phyloP scores from a whole-genome alignment of 2,888 invertebrate genomes.

The Tryphoninae sp. region DNA sequence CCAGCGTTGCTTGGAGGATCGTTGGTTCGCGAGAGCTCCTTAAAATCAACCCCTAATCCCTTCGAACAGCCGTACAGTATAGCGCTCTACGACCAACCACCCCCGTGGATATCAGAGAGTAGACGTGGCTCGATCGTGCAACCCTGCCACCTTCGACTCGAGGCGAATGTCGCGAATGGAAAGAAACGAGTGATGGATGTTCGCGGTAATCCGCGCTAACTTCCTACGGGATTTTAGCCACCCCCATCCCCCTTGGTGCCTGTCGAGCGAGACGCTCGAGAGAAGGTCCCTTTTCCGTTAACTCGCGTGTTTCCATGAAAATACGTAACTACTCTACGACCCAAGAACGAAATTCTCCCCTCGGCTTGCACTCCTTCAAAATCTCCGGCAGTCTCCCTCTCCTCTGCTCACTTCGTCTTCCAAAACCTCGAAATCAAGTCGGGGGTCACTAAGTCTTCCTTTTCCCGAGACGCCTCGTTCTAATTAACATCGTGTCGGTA shows the following conservation, averaged over 20 bases:
- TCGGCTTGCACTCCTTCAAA: slow-evolving; percentile 38
- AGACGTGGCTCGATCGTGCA: slow-evolving; percentile 48
- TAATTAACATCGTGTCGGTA: slow-evolving; percentile 81
- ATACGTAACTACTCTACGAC: slow-evolving; percentile 18
- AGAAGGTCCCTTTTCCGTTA: slow-evolving; percentile 35
- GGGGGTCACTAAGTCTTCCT: slow-evolving; percentile 79
- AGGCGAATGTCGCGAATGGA: slow-evolving; percentile 66
- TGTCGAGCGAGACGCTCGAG: slow-evolving; percentile 42
- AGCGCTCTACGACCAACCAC: slow-evolving; percentile 51
- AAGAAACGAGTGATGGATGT: slow-evolving; percentile 80
- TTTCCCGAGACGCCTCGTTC: slow-evolving; percentile 75
- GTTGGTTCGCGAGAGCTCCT: slow-evolving; percentile 47
- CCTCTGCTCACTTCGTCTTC: slow-evolving; percentile 41
- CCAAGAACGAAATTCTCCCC: slow-evolving; percentile 40
- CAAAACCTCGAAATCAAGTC: slow-evolving; percentile 80
- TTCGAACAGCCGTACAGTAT: slow-evolving; percentile 47
- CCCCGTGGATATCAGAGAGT: slow-evolving; percentile 50
- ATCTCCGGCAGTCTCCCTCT: slow-evolving; percentile 51
- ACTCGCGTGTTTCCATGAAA: slow-evolving; percentile 38
- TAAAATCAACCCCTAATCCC: slow-evolving; percentile 64
- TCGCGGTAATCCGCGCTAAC: slow-evolving; percentile 80
- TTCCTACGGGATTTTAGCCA: slow-evolving; percentile 79
- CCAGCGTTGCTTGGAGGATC: slow-evolving; percentile 28
- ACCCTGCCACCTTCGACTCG: slow-evolving; percentile 20
- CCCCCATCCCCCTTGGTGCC: slow-evolving; percentile 57